phyloP scores from a whole-genome alignment of 2,888 invertebrate species.

The Campopleginae sp. region DNA sequence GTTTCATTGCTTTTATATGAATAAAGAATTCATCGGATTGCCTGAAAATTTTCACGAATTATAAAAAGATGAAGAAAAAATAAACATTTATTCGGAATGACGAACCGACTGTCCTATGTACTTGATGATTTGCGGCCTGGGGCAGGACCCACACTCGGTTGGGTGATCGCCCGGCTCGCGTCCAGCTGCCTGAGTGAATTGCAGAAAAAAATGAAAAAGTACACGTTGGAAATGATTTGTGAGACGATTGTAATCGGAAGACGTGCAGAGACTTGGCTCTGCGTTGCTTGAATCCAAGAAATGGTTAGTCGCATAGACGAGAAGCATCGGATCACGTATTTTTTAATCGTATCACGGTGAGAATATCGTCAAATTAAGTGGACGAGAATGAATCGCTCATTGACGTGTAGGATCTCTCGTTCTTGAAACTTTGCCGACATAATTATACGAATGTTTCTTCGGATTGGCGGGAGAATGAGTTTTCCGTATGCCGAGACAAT shows the following conservation, averaged over 20 bases:
- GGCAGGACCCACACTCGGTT: too few relatives aligned
- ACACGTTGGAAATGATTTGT: neutral
- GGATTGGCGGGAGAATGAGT: neutral
- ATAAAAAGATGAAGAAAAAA: neutral
- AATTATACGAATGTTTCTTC: slow-evolving; percentile 7
- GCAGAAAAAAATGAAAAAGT: slow-evolving; percentile 5
- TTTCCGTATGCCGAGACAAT: slow-evolving; percentile 5
- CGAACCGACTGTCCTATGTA: too few relatives aligned
- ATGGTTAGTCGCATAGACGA: slow-evolving; percentile 21
- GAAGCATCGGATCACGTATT: slow-evolving; percentile 4
- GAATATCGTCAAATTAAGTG: neutral
- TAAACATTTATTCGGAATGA: neutral
- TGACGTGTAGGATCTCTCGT: slow-evolving; percentile 21
- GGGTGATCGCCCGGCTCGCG: too few relatives aligned
- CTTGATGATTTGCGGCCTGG: too few relatives aligned
- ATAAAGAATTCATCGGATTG: neutral
- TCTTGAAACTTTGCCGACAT: slow-evolving; percentile 1
- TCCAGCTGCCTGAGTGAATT: too few relatives aligned
- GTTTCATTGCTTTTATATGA: neutral
- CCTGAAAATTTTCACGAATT: neutral
- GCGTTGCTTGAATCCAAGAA: slow-evolving; percentile 15
- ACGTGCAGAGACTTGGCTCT: neutral
- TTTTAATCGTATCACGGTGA: slow-evolving; percentile 26
- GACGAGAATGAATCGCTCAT: neutral
- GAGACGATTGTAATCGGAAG: neutral